These are phyloP conservation scores for Agriotes lineatus DNA, from an alignment of 2,888 invertebrate species.

Conservation along the genomic window DNA sequence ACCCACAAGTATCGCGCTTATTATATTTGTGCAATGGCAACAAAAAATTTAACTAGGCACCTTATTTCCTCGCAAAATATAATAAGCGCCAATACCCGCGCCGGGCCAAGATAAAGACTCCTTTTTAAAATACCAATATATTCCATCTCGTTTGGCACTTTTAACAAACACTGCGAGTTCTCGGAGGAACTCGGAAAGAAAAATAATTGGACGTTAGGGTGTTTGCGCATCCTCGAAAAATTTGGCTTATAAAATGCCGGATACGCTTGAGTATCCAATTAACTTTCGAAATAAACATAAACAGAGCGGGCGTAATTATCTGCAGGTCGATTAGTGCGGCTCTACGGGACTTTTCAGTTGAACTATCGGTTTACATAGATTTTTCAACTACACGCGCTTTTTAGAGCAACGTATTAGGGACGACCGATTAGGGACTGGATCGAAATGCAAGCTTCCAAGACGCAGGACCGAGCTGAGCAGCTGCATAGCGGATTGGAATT, in stretches of 20 bases:
- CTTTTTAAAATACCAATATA: slow-evolving; percentile 49
- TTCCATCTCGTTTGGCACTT: slow-evolving; percentile 53
- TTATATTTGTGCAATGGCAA: slow-evolving; percentile 44
- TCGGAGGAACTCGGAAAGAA: slow-evolving; percentile 41
- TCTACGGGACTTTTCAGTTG: slow-evolving; percentile 25
- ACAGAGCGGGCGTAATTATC: slow-evolving; percentile 1
- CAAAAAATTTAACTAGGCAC: slow-evolving; percentile 44
- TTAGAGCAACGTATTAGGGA: slow-evolving; percentile 39
- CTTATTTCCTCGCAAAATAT: slow-evolving; percentile 38
- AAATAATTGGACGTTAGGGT: slow-evolving; percentile 47
- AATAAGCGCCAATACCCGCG: slow-evolving; percentile 43
- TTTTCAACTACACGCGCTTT: slow-evolving; percentile 47
- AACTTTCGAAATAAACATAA: slow-evolving; percentile 35
- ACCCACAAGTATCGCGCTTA: slow-evolving; percentile 26
- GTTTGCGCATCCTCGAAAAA: slow-evolving; percentile 40
- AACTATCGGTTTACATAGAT: slow-evolving; percentile 43
- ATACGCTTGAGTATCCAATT: slow-evolving; percentile 37
- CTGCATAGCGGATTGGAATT: slow-evolving; percentile 57
- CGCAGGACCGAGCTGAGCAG: slow-evolving; percentile 51
- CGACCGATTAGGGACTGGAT: slow-evolving; percentile 41
- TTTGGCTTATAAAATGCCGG: slow-evolving; percentile 34
- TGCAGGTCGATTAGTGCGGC: slow-evolving; percentile 4
- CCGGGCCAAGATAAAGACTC: slow-evolving; percentile 37
- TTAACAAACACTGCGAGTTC: slow-evolving; percentile 49
- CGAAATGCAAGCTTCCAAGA: slow-evolving; percentile 37